Evolutionary conservation across 2,113 vertebrate genomes (phyloP).

Genomic region (Urocitellus parryii): DNA sequence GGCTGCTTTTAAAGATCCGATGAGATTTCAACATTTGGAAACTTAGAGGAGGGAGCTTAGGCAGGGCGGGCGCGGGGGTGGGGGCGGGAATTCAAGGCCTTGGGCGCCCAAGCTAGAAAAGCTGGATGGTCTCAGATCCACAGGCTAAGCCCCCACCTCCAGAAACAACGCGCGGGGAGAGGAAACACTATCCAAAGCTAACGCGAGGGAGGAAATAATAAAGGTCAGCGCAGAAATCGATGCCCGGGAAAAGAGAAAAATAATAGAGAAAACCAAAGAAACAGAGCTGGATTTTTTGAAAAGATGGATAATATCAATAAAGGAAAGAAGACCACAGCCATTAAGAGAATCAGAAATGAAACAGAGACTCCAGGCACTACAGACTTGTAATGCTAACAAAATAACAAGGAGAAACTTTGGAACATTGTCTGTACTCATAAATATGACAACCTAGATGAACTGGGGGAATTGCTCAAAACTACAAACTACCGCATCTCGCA

Average conservation of each 20-base stretch:
- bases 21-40: background rate
- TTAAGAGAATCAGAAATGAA: background rate
- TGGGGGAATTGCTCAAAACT: background rate
- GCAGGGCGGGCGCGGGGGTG: background rate
- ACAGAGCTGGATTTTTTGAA: background rate
- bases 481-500: too few relatives aligned
- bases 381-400: too few relatives aligned
- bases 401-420: background rate
- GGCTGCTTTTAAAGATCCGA: too few relatives aligned
- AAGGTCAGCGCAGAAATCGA: too few relatives aligned
- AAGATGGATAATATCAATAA: background rate
- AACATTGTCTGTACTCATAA: background rate
- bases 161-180: too few relatives aligned
- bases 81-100: background rate
- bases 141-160: too few relatives aligned
- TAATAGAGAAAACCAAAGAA: background rate
- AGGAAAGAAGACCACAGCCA: background rate
- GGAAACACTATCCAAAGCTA: background rate
- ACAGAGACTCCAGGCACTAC: background rate
- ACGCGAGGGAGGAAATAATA: background rate
- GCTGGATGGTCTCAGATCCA: background rate
- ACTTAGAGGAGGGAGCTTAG: background rate
- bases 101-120: too few relatives aligned
- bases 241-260: background rate
- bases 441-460: background rate